A percentile compares a stretch with the other conserved stretches of the same genome.
Evolutionary conservation across 2,888 invertebrate genomes (phyloP).

Genomic region (Rhorus exstirpatorius): DNA sequence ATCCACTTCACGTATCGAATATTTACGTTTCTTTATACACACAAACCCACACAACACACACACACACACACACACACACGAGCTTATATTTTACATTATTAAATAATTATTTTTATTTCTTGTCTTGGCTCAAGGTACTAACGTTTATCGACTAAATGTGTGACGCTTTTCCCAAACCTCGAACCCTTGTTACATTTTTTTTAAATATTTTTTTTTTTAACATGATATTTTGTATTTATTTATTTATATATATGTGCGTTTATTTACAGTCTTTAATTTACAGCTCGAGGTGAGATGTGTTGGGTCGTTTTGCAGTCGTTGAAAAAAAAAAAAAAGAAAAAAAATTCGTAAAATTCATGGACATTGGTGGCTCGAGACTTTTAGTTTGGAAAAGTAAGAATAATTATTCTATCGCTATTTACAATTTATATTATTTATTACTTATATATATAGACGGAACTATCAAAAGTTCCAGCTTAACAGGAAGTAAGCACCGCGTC

Average conservation of each 20-base stretch:
- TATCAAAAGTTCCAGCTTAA: constrained; percentile 50
- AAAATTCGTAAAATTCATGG: constrained; percentile 24
- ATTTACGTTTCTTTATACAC: constrained; percentile 50
- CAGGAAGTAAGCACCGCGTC: constrained; percentile 66
- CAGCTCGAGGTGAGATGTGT: constrained; percentile 39
- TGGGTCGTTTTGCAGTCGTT: constrained; percentile 48
- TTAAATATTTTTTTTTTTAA: constrained; percentile 1
- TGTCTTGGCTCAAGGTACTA: constrained; percentile 59
- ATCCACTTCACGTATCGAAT: constrained; percentile 52
- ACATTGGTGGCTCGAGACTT: constrained; percentile 11
- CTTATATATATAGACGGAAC: constrained; percentile 23
- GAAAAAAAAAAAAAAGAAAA: too few species aligned
- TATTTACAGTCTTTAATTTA: constrained; percentile 69
- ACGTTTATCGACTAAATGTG: constrained; percentile 61
- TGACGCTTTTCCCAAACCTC: constrained; percentile 7
- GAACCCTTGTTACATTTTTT: constrained; percentile 32
- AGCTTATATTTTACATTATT: constrained; percentile 34
- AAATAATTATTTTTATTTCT: constrained; percentile 50
- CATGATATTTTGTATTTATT: not conserved
- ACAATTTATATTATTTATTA: constrained; percentile 50
- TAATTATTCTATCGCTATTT: constrained; percentile 54
- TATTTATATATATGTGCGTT: constrained; percentile 36
- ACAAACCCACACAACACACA: too few species aligned
- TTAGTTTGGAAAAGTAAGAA: constrained; percentile 32
- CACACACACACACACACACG: too few species aligned